Base-by-base conservation (phyloP, 1,140 invertebrate genomes). In the Cheumatopsyche charites region DNA sequence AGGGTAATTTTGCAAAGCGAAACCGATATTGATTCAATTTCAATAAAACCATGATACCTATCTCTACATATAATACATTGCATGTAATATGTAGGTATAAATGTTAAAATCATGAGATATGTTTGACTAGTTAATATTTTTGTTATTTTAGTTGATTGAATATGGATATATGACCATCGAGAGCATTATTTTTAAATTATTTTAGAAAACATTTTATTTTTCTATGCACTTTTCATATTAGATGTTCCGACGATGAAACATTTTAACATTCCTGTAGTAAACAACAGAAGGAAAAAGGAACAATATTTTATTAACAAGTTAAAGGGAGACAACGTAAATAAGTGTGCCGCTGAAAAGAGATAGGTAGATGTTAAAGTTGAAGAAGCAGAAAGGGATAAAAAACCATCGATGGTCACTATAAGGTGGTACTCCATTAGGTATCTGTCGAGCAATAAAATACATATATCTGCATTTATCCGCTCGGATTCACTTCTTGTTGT, bases 291-390 rank as follows among this genome's bases (percentile, higher is more conserved):
- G 15, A 42, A 66, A 68, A 49, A 68, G 47, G 66, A 68, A 41
- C 25, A 55, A 58, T 68, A 68, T 68, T 68, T 68, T 68, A 68
- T 55, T 68, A 68, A 68, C 26, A 43, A 11, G 49, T 52, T 23
- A 13, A 47, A 73, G 36, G 29, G 72, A 73, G 72, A 73, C 36
- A 29, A 2, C 23, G 12, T n/a, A 58, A 67, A 73, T 73, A 73
- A 73, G 72, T 67, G 72, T 73, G 72, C 68, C 72, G 72, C 62
- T 49, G 45, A 67, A 67, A 3, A 13, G 72, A 73, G 72, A 66
- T 29, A 36, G 9, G 17, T 29, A 49, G 43, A 29, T 23, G 12
- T n/a, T 4, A 9, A 42, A 26, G 7, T 12, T 6, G 47, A 1
- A n/a, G 71, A 7, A 43, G n/a, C 17, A 47, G 55, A 73, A 41